Evolutionary conservation across 2,888 invertebrate species (phyloP).

Genomic region (Acanthococcus lagerstroemiae): DNA sequence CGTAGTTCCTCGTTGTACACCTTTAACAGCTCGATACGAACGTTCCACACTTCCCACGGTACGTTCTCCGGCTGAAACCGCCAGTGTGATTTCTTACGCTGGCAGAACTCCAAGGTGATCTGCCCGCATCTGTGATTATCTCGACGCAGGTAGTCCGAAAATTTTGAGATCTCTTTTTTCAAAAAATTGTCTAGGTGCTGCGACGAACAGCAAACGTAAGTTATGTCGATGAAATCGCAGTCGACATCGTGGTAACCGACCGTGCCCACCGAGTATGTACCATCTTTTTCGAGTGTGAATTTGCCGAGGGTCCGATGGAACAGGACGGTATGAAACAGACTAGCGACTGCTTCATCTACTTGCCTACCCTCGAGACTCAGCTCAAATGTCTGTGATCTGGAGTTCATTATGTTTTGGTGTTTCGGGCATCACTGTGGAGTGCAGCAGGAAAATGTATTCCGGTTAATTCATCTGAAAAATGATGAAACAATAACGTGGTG

Average conservation of each 20-base stretch:
- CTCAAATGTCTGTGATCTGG: conserved; percentile 43
- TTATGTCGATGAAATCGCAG: conserved; percentile 95
- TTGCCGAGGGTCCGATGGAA: conserved; percentile 85
- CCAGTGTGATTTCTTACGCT: conserved; percentile 82
- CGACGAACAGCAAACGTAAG: conserved; percentile 86
- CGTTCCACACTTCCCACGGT: conserved; percentile 98
- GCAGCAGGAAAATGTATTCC: background rate
- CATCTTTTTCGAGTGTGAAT: conserved; percentile 80
- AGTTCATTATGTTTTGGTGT: conserved; percentile 40
- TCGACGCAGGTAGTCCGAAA: conserved; percentile 65
- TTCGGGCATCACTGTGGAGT: background rate
- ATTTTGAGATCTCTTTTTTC: conserved; percentile 63
- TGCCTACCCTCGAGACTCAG: conserved; percentile 76
- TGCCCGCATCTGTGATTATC: conserved; percentile 61
- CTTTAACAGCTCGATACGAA: conserved; percentile 78
- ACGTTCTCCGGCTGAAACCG: conserved; percentile 81
- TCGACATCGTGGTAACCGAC: conserved; percentile 93
- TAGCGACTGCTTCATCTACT: conserved; percentile 82
- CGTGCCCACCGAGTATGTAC: conserved; percentile 89
- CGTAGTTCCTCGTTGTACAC: conserved; percentile 78
- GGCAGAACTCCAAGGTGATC: conserved; percentile 91
- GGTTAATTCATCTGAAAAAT: background rate
- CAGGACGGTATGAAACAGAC: conserved; percentile 83
- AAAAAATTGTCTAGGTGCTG: conserved; percentile 60
- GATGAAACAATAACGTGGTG: background rate